Base-by-base conservation (phyloP, 2,113 vertebrate species). In the Ophiodon elongatus region DNA sequence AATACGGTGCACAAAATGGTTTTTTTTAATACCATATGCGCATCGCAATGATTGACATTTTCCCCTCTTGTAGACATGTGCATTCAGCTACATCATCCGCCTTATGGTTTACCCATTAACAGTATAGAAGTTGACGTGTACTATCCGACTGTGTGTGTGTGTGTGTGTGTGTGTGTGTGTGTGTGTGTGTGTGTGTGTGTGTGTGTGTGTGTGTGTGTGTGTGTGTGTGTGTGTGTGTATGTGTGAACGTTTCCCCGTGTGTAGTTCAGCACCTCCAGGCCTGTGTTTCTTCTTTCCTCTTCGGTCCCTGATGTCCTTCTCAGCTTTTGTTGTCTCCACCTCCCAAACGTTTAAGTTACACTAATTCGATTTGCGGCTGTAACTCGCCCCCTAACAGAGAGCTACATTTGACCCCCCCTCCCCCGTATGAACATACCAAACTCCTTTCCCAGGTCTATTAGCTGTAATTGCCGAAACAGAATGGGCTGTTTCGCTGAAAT, bases 391-490 rank as follows among this genome's bases (percentile, higher is more conserved):
- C 67, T 84, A 68, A 89, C 70, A 23, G 29, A 85, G 72, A 56
- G 71, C 78, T 72, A 57, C 71, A 69, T 82, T 60, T 82, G 69
- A 87, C 66, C 35, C 35, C 37, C 21, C 74, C 63, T 74, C 62
- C 70, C 50, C 63, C n/a, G 1, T 76, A 82, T 78, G 76, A 82
- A 89, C 87, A 91, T 78, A 78, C 79, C 77, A 80, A 57, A 80
- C 83, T 80, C 65, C 54, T 76, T 81, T 85, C 80, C 66, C 75
- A 80, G 71, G 37, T 78, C 83, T 66, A 71, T 86, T 79, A 79
- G 72, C 68, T 63, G 50, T 85, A 54, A 93, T 71, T 74, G 62
- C 50, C 39, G 73, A 79, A 91, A 85, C 69, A 85, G 82, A 94
- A 76, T 47, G 73, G 39, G 81, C 89, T 77, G 67, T 79, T 67